phyloP scores from a whole-genome alignment of 37 sponge, comb jelly and placozoan species.

The Crambe crambe region DNA sequence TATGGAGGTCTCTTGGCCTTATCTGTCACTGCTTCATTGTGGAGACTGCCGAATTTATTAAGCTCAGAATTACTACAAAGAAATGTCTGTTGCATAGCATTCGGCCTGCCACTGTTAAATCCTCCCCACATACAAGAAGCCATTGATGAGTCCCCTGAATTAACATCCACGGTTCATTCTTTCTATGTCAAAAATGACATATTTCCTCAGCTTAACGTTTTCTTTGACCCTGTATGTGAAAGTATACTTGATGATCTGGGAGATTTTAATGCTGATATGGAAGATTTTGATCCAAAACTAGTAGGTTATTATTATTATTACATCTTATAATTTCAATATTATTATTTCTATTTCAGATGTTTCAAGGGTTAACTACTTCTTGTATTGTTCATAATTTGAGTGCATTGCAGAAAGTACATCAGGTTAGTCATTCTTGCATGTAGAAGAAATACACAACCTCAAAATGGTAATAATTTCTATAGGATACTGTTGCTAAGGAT shows the following conservation, averaged over 20 bases:
- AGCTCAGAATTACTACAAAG: not conserved
- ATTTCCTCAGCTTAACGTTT: not conserved
- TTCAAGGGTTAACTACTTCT: not conserved
- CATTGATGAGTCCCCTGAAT: not conserved
- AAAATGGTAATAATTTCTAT: too few species aligned
- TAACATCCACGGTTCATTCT: slow-evolving; percentile 6
- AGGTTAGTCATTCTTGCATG: too few species aligned
- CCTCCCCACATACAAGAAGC: not conserved
- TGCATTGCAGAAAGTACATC: not conserved
- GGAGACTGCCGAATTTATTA: not conserved
- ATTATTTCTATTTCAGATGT: not conserved
- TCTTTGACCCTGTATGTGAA: not conserved
- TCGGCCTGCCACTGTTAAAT: slow-evolving; percentile 21
- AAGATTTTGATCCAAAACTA: too few species aligned
- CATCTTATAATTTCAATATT: too few species aligned
- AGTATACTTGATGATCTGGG: not conserved
- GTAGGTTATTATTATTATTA: not conserved
- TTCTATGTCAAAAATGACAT: slow-evolving; percentile 3
- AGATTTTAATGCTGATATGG: not conserved
- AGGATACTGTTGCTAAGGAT: too few species aligned
- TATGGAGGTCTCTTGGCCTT: slow-evolving; percentile 17
- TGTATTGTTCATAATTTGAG: not conserved
- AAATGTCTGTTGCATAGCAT: slow-evolving; percentile 6
- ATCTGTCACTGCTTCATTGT: not conserved
- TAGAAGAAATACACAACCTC: too few species aligned